phyloP scores from a whole-genome alignment of 1,140 invertebrate species.

The Episyrphus balteatus region DNA sequence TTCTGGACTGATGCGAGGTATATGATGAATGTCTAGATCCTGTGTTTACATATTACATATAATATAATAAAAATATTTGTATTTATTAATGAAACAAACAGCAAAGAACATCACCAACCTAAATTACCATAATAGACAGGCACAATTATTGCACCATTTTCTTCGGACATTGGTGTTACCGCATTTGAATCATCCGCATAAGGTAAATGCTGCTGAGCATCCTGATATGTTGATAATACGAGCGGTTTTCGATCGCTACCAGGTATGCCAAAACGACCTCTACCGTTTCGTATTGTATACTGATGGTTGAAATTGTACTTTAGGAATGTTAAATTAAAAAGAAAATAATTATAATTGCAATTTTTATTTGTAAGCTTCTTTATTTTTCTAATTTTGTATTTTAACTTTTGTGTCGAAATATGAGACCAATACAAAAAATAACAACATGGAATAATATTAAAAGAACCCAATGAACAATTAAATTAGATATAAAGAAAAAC shows the following conservation, averaged over 20 bases:
- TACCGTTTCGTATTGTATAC: conserved; percentile 66
- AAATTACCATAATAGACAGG: conserved; percentile 76
- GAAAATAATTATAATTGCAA: no score
- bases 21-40: conserved; percentile 85
- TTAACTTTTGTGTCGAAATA: no score
- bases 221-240: conserved; percentile 86
- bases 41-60: conserved; percentile 25
- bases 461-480: no score
- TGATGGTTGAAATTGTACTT: conserved; percentile 5
- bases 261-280: conserved; percentile 50
- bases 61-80: neutral
- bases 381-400: no score
- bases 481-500: no score
- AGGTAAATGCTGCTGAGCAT: conserved; percentile 91
- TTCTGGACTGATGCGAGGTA: conserved; percentile 81
- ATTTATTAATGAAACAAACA: neutral
- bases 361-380: no score
- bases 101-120: conserved; percentile 35
- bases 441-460: no score
- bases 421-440: no score
- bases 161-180: conserved; percentile 95
- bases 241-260: conserved; percentile 84
- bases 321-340: no score
- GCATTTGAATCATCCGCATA: conserved; percentile 96
- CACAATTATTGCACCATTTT: conserved; percentile 88